Evolutionary conservation across 2,797 vertebrate genomes (phyloP).

Genomic region (Sebastes minor): DNA sequence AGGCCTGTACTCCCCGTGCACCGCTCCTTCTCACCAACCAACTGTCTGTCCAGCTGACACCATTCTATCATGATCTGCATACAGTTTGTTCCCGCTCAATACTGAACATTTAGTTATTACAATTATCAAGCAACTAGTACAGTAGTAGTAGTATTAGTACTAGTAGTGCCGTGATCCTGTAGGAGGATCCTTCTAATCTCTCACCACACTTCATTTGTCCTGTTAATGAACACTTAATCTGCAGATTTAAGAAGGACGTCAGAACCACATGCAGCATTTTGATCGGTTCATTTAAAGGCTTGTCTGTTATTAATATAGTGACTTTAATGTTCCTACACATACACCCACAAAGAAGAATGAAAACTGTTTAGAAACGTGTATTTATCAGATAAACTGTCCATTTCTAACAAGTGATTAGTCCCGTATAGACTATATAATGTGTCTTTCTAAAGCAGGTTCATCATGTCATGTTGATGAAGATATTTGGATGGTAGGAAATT

Average conservation of each 20-base stretch:
- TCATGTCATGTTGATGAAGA: not conserved
- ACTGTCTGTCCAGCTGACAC: constrained; percentile 47
- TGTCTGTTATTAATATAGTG: not conserved
- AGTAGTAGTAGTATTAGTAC: no score
- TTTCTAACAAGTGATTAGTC: not conserved
- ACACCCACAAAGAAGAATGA: not conserved
- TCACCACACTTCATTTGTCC: constrained; percentile 43
- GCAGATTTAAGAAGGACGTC: constrained; percentile 16
- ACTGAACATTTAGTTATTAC: not conserved
- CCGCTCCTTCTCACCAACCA: constrained; percentile 24
- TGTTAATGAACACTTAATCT: constrained; percentile 56
- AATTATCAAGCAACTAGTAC: not conserved
- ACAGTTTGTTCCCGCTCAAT: constrained; percentile 3
- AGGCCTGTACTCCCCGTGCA: constrained; percentile 16
- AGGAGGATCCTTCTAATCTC: constrained; percentile 41
- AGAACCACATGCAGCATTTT: constrained; percentile 13
- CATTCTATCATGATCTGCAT: not conserved
- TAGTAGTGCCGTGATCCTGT: constrained; percentile 2
- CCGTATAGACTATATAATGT: not conserved
- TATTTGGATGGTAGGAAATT: not conserved
- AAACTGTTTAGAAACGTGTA: not conserved
- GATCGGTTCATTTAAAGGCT: constrained; percentile 24
- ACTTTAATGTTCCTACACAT: not conserved
- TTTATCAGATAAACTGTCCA: not conserved
- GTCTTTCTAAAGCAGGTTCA: not conserved